A percentile compares a stretch with the other conserved stretches of the same genome.
Conservation (phyloP, 64 coral and sea anemone genomes). For the Hydrozoanthus tunicans region DNA sequence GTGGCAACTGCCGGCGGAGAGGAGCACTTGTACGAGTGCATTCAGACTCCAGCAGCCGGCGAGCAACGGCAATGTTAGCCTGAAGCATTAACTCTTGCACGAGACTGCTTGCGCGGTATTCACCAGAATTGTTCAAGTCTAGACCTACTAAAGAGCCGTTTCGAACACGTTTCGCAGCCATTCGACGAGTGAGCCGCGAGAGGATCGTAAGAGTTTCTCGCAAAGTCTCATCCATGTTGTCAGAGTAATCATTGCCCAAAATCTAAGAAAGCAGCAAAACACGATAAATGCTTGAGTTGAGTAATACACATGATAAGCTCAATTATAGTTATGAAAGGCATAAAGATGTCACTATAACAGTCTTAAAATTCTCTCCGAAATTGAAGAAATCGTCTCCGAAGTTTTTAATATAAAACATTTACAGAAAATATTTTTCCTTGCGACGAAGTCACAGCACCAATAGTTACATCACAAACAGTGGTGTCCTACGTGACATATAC, state of each 20-base stretch:
- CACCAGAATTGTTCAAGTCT: not conserved
- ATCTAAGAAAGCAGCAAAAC: conserved; percentile 14
- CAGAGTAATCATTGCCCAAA: conserved; percentile 47
- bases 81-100: conserved; percentile 87
- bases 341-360: too few relatives aligned
- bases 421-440: too few relatives aligned
- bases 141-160: conserved; percentile 58
- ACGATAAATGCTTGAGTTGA: not conserved
- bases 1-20: conserved; percentile 69
- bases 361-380: too few relatives aligned
- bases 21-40: conserved; percentile 48
- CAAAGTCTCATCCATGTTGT: conserved; percentile 43
- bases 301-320: not conserved
- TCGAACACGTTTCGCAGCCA: conserved; percentile 67
- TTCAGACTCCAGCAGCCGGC: conserved; percentile 50
- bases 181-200: conserved; percentile 53
- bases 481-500: too few relatives aligned
- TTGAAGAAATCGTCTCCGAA: too few relatives aligned
- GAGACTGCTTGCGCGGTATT: conserved; percentile 54
- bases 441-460: too few relatives aligned
- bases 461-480: too few relatives aligned
- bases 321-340: not conserved
- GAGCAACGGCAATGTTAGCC: conserved; percentile 78
- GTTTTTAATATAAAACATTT: too few relatives aligned
- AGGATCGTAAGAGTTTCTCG: conserved; percentile 46